A percentile compares a stretch with the other conserved stretches of the same genome.
phyloP scores from a whole-genome alignment of 2,888 invertebrate species.

The Sinotaia quadrata region DNA sequence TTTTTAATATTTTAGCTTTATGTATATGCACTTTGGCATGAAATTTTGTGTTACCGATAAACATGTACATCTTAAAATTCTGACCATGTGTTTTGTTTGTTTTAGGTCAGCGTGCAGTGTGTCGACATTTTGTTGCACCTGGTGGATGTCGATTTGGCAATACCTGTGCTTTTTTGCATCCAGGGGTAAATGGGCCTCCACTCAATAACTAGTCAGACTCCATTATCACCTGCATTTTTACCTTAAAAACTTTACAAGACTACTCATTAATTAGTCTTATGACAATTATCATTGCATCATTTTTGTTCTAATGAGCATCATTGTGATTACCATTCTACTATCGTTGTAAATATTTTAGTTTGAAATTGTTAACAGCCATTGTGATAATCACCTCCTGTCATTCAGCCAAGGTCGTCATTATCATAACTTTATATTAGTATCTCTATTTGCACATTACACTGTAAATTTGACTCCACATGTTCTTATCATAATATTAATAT shows the following conservation, averaged over 20 bases:
- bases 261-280: neutral
- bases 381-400: no score
- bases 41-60: no score
- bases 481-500: no score
- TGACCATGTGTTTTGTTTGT: conserved; percentile 38
- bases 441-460: no score
- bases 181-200: conserved; percentile 74
- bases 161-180: conserved; percentile 88
- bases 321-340: neutral
- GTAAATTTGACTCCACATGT: no score
- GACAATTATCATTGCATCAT: neutral
- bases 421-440: no score
- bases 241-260: no score
- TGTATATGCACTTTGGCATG: no score
- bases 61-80: neutral
- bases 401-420: no score
- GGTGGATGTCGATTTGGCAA: conserved; percentile 88
- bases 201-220: conserved; percentile 9
- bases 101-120: conserved; percentile 36
- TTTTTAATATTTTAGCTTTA: no score
- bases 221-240: neutral
- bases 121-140: conserved; percentile 54
- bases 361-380: no score
- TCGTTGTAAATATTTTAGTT: neutral
- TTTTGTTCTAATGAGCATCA: no score